phyloP scores from a whole-genome alignment of 2,113 vertebrate species.

The Donacobius atricapilla region DNA sequence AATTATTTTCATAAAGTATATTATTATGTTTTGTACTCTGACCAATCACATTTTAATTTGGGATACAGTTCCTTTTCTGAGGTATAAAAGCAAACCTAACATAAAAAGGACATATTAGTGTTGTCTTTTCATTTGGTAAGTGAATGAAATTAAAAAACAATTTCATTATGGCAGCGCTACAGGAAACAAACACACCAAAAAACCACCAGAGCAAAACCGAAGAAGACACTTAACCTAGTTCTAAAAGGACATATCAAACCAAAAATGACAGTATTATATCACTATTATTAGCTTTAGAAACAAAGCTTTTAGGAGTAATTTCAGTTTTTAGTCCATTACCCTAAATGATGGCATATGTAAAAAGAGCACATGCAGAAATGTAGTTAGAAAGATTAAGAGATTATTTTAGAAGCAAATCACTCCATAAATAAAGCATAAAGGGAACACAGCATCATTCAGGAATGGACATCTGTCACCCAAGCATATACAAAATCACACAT shows the following conservation, averaged over 20 bases:
- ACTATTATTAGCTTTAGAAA: conserved; percentile 48
- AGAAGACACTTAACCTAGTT: conserved; percentile 24
- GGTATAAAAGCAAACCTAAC: conserved; percentile 20
- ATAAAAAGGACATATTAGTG: background rate
- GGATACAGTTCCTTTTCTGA: background rate
- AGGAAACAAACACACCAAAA: conserved; percentile 27
- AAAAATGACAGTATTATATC: conserved; percentile 5
- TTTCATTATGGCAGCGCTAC: conserved; percentile 31
- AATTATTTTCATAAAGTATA: conserved; percentile 26
- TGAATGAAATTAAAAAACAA: conserved; percentile 58
- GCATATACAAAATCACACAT: conserved; percentile 40
- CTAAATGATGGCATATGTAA: conserved; percentile 50
- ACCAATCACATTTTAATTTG: conserved; percentile 9
- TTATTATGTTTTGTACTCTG: background rate
- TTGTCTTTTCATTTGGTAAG: conserved; percentile 31
- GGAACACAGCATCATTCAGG: conserved; percentile 25
- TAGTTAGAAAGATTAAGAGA: conserved; percentile 54
- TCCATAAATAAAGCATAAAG: conserved; percentile 36
- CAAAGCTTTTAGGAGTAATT: conserved; percentile 40
- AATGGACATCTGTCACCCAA: conserved; percentile 43
- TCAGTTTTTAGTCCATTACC: conserved; percentile 19
- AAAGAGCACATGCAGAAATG: conserved; percentile 42
- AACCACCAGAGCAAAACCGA: background rate
- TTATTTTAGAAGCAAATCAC: conserved; percentile 64
- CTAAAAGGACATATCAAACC: conserved; percentile 38